phyloP scores from a whole-genome alignment of 2,888 invertebrate species.

The Dasysyrphus albostriatus region DNA sequence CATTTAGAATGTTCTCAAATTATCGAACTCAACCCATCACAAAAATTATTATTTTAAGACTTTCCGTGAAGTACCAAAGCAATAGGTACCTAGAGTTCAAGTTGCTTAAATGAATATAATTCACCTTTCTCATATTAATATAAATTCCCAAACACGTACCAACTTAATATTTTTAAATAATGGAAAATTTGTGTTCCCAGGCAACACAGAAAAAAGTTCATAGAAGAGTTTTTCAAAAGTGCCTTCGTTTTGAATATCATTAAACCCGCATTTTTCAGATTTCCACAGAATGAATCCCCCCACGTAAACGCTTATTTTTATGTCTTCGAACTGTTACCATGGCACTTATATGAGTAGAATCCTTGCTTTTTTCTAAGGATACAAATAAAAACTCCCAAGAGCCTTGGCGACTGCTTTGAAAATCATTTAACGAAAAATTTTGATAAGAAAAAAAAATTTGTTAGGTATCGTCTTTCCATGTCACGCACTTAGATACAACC shows the following conservation, averaged over 20 bases:
- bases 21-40: neutral
- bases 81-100: neutral
- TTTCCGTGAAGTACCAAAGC: neutral
- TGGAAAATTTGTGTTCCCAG: neutral
- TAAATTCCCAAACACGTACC: neutral
- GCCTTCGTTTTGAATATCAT: neutral
- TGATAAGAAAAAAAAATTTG: neutral
- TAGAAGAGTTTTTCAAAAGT: neutral
- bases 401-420: constrained; percentile 8
- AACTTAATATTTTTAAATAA: neutral
- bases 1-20: neutral
- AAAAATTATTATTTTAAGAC: neutral
- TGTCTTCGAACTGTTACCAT: constrained; percentile 13
- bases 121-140: neutral
- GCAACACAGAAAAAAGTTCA: neutral
- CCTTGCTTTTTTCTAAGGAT: neutral
- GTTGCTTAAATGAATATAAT: neutral
- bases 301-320: constrained; percentile 12
- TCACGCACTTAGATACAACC: constrained; percentile 16
- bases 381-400: neutral
- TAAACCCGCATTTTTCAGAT: neutral
- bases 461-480: constrained; percentile 14
- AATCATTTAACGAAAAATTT: constrained; percentile 17
- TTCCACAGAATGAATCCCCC: neutral
- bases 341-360: neutral